Evolutionary conservation across 2,888 invertebrate genomes (phyloP).

Genomic region (Agrochola lota): DNA sequence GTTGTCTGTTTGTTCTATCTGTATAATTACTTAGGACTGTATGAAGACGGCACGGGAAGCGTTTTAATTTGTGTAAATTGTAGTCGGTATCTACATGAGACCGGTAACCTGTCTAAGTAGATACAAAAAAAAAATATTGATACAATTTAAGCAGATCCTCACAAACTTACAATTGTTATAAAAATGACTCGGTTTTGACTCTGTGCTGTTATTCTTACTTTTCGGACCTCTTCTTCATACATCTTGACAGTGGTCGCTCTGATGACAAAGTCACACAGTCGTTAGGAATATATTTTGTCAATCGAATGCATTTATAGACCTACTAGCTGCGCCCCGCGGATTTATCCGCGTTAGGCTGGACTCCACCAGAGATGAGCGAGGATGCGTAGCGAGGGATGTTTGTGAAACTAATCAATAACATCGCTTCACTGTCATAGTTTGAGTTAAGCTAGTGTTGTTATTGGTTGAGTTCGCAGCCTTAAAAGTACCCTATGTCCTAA

Average conservation of each 20-base stretch:
- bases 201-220: background rate
- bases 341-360: no score
- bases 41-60: constrained; percentile 29
- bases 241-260: background rate
- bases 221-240: background rate
- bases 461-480: no score
- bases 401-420: no score
- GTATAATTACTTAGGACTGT: constrained; percentile 25
- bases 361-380: no score
- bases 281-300: no score
- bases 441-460: no score
- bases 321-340: no score
- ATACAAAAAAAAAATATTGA: background rate
- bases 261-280: no score
- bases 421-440: no score
- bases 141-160: background rate
- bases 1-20: constrained; percentile 49
- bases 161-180: background rate
- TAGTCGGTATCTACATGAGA: background rate
- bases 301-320: no score
- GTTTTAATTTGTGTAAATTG: constrained; percentile 49
- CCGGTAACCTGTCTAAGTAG: background rate
- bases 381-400: no score
- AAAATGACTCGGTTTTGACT: background rate
- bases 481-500: no score